Evolutionary conservation across 2,797 vertebrate species (phyloP).

Genomic region (Darevskia nairensis): DNA sequence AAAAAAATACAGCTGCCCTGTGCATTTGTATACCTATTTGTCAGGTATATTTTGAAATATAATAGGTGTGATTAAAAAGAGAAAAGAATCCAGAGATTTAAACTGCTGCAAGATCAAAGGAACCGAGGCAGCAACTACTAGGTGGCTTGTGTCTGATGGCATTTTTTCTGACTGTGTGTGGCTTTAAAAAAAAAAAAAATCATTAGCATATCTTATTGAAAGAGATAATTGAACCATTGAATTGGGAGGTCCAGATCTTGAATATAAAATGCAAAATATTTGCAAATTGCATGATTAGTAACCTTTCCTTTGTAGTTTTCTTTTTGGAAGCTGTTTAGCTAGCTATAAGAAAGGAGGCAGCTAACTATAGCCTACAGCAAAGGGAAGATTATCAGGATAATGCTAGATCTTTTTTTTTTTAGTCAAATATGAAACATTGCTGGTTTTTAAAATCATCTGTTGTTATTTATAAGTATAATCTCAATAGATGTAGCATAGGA

Average conservation of each 20-base stretch:
- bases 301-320: constrained; percentile 3
- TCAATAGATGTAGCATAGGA: constrained; percentile 24
- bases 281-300: neutral
- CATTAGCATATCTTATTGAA: constrained; percentile 13
- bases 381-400: constrained; percentile 21
- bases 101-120: constrained; percentile 25
- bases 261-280: neutral
- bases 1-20: constrained; percentile 25
- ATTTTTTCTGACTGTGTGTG: constrained; percentile 14
- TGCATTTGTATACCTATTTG: constrained; percentile 8
- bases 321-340: constrained; percentile 25
- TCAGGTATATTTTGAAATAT: constrained; percentile 36
- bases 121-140: constrained; percentile 48
- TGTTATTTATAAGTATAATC: constrained; percentile 45
- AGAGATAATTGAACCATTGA: constrained; percentile 23
- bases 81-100: constrained; percentile 36
- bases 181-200: constrained; percentile 22
- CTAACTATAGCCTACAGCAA: constrained; percentile 16
- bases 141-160: constrained; percentile 2
- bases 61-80: neutral
- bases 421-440: constrained; percentile 15
- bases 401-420: neutral
- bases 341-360: neutral
- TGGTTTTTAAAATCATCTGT: constrained; percentile 28
- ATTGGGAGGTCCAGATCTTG: constrained; percentile 18